Base-by-base conservation (phyloP, 2,797 vertebrate genomes). In the Schizothorax lantsangensis region DNA sequence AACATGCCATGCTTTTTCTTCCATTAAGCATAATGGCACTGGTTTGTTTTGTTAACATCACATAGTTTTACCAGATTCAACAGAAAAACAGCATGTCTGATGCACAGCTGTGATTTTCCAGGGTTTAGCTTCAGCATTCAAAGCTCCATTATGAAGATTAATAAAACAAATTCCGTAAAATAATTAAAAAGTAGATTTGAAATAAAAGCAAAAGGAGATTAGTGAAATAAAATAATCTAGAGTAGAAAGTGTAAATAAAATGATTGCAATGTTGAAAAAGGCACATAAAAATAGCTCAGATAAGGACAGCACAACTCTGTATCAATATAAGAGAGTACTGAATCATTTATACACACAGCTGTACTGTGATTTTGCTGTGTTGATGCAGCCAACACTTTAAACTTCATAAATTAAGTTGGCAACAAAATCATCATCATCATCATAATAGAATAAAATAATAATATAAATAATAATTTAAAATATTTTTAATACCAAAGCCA, bases 201-300 rank as follows among this genome's bases (percentile, higher is more conserved):
- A 26, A 62, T 62, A 26, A 62, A 14, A 23, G 40, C 11, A 43
- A 72, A 43, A n/a, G 38, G 69, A 72, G 21, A n/a, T 72, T 43
- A 69, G 68, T 66, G 33, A 43, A 43, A 72, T 43, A 2, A 19
- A 68, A 68, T 36, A 68, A 36, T 68, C 21, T 23, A 72, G 36
- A n/a, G 69, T 40, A 40, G 33, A 71, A 40, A 10, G 26, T 68
- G 33, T 19, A 19, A 68, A 68, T 9, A 72, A 72, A 72, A 14
- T n/a, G 38, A n/a, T 5, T 72, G 38, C 36, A 40, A 1, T 72
- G 38, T 43, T 72, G 38, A 23, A 43, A 30, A 43, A 72, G 38
- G 21, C 69, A 43, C 69, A 43, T 72, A n/a, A 72, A 71, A 72
- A 72, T 43, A 72, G 69, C 69, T 43, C 21, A n/a, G 69, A 40